These are phyloP conservation scores for Aplochiton taeniatus DNA, from an alignment of 2,797 vertebrate species.

Conservation along the genomic window DNA sequence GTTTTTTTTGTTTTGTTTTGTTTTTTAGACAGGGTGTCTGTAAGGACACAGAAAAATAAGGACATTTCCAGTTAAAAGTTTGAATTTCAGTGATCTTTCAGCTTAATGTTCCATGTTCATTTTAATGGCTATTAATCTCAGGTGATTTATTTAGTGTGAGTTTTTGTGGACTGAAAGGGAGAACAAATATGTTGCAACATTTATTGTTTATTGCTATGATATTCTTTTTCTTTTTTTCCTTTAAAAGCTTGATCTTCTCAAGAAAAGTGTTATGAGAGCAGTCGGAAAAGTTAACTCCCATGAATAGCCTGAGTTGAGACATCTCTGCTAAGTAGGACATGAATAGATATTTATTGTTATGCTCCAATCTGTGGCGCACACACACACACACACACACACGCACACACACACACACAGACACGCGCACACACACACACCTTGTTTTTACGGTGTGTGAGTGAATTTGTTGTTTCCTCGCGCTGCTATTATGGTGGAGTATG, in stretches of 20 bases:
- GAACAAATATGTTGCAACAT: background rate
- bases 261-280: slow-evolving; percentile 61
- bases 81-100: too few species aligned
- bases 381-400: slow-evolving; percentile 51
- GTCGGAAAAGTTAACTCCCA: slow-evolving; percentile 71
- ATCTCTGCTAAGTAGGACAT: slow-evolving; percentile 64
- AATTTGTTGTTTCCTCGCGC: slow-evolving; percentile 64
- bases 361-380: slow-evolving; percentile 62
- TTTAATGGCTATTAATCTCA: too few species aligned
- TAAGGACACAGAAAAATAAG: too few species aligned
- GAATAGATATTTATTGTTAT: slow-evolving; percentile 66
- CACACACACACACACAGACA: slow-evolving; percentile 66
- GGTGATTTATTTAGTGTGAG: too few species aligned
- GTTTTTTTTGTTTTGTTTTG: too few species aligned
- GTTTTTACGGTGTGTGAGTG: slow-evolving; percentile 45
- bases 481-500: slow-evolving; percentile 63
- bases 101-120: too few species aligned
- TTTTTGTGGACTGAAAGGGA: too few species aligned
- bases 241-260: slow-evolving; percentile 57
- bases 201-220: background rate
- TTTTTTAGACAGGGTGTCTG: too few species aligned
- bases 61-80: too few species aligned
- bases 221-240: slow-evolving; percentile 55
- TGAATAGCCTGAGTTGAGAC: slow-evolving; percentile 75
- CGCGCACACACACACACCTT: slow-evolving; percentile 56